Percentiles rank a stretch among this genome's conserved stretches.
These are phyloP conservation scores for Grallaria varia DNA, from an alignment of 2,113 vertebrate genomes.

Conservation along the genomic window DNA sequence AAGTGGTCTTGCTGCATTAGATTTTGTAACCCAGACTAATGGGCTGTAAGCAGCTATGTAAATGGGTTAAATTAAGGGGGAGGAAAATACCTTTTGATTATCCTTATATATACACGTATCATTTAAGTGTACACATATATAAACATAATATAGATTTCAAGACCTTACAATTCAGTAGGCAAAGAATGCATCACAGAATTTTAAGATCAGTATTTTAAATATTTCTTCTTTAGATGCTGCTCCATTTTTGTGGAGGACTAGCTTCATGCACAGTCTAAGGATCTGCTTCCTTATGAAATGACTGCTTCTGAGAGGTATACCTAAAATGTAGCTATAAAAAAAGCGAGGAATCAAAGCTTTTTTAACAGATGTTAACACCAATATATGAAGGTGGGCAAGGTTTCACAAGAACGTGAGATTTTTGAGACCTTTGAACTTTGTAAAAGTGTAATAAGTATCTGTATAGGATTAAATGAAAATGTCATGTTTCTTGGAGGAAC, in stretches of 20 bases:
- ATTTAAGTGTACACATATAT: background rate
- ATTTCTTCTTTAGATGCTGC: background rate
- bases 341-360: background rate
- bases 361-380: background rate
- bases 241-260: background rate
- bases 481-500: background rate
- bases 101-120: background rate
- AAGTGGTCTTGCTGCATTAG: slow-evolving; percentile 37
- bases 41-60: background rate
- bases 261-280: background rate
- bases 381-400: background rate
- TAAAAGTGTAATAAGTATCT: background rate
- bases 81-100: slow-evolving; percentile 20
- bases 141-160: background rate
- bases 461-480: background rate
- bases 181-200: background rate
- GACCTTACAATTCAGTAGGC: background rate
- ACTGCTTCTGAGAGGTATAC: background rate
- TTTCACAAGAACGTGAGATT: background rate
- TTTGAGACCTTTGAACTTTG: background rate
- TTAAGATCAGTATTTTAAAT: background rate
- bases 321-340: background rate
- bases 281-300: background rate
- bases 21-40: slow-evolving; percentile 31
- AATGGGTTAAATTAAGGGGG: slow-evolving; percentile 15